Evolutionary conservation across 1,140 invertebrate species (phyloP), one percentile per base, ranked within the genome.

Genomic region (Temnothorax longispinosus): DNA sequence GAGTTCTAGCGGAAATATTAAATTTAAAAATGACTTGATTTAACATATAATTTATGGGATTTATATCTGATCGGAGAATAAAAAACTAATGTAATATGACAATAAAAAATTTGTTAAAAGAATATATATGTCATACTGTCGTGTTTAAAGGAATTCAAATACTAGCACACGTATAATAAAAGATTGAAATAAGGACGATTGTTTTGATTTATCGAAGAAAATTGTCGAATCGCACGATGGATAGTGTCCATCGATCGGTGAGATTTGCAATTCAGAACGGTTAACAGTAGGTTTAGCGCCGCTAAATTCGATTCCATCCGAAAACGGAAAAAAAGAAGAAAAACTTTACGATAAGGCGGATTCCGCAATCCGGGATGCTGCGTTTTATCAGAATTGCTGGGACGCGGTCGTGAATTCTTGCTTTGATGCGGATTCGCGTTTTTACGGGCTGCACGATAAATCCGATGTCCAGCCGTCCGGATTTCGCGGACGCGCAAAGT

Each of bases 371-470:
- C 41, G 18, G n/a, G 18, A n/a, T 27, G 64, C 11, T 65, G 44
- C 52, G 38, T 75, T 84, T 84, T 84, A 84, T 74, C 69, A 75
- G 54, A 75, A 84, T 84, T 74, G 54, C 54, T 32, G 27, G 80
- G 64, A 69, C 64, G 41, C 69, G 54, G 18, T 74, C 69, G 80
- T 84, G 80, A 84, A 84, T 84, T 44, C 72, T 60, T 58, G 80
- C 54, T 84, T 84, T 84, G 54, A 84, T 84, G 69, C 80, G 27
- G 67, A 82, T 82, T 82, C 80, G 27, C 41, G 54, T 84, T 84
- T 84, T 84, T 75, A 84, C 80, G 56, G 41, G 54, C 27, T 15
- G 41, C 18, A 27, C 80, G 56, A 84, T 84, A 84, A 84, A 84
- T 84, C 72, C 69, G 54, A 38, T 82, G 80, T 62, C 71, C 56